A percentile compares a stretch with the other conserved stretches of the same genome.
Conservation (phyloP, 2,797 vertebrate species). For the Cirrhinus molitorella region DNA sequence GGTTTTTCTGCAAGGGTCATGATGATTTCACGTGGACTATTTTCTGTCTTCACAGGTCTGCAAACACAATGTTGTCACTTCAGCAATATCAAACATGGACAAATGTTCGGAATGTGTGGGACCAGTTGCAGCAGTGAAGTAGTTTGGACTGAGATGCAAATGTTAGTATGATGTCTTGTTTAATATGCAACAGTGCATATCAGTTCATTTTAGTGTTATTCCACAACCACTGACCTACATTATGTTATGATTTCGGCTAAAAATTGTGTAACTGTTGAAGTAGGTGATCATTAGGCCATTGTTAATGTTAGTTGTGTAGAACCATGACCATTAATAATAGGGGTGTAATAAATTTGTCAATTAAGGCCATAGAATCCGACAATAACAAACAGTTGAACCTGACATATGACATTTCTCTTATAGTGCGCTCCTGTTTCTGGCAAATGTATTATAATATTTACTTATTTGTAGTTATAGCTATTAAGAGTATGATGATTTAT, state of each 20-base stretch:
- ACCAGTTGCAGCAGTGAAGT: constrained; percentile 28
- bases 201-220: too few relatives aligned
- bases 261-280: too few relatives aligned
- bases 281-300: background rate
- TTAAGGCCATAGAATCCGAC: background rate
- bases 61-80: background rate
- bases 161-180: background rate
- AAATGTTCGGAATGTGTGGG: constrained; percentile 34
- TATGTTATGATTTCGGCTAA: too few relatives aligned
- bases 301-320: background rate
- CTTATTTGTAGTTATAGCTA: too few relatives aligned
- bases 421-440: constrained; percentile 46
- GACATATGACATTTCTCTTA: background rate
- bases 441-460: too few relatives aligned
- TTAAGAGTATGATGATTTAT: too few relatives aligned
- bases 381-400: too few relatives aligned
- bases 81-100: constrained; percentile 20
- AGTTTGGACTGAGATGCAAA: constrained; percentile 31
- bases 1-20: too few relatives aligned
- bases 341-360: background rate
- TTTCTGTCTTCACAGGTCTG: constrained; percentile 24
- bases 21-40: background rate
- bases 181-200: too few relatives aligned
- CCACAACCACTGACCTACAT: too few relatives aligned
- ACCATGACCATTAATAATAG: background rate